A percentile compares a stretch with the other conserved stretches of the same genome.
phyloP scores from a whole-genome alignment of 2,888 invertebrate species.

The Plemyria rubiginata region DNA sequence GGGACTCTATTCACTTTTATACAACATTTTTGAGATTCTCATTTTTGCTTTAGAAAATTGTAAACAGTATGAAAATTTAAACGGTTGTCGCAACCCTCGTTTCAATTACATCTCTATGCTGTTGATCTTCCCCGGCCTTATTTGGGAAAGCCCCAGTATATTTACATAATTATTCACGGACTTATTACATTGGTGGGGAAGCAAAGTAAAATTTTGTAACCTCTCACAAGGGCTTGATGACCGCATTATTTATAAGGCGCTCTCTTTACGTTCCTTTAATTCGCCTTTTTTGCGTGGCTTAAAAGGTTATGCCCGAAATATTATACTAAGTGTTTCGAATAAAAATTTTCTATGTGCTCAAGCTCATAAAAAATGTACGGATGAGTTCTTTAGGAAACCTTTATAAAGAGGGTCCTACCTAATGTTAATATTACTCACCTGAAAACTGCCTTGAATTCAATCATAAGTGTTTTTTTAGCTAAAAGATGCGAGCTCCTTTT shows the following conservation, averaged over 20 bases:
- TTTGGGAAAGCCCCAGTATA: constrained; percentile 43
- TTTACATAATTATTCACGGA: constrained; percentile 61
- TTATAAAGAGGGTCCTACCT: constrained; percentile 3
- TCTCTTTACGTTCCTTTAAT: constrained; percentile 58
- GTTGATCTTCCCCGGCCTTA: constrained; percentile 45
- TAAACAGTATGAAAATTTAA: constrained; percentile 45
- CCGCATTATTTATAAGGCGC: constrained; percentile 61
- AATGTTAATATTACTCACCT: constrained; percentile 1
- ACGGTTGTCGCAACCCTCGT: constrained; percentile 40
- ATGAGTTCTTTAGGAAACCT: constrained; percentile 3
- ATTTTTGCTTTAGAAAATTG: constrained; percentile 36
- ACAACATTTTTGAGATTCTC: constrained; percentile 19
- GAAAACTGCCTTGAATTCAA: background rate
- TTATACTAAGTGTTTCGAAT: constrained; percentile 39
- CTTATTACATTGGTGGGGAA: constrained; percentile 50
- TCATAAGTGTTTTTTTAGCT: background rate
- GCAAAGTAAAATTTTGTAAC: constrained; percentile 56
- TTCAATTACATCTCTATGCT: constrained; percentile 47
- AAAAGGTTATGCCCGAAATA: constrained; percentile 40
- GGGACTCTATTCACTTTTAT: constrained; percentile 32
- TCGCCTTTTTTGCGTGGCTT: constrained; percentile 46
- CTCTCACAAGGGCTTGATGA: constrained; percentile 51
- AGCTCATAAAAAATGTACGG: constrained; percentile 10
- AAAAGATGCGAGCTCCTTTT: background rate
- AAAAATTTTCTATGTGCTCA: constrained; percentile 32